A percentile compares a stretch with the other conserved stretches of the same genome.
These are phyloP conservation scores for Ailuropoda melanoleuca DNA, from an alignment of 2,113 vertebrate species.

Conservation along the genomic window DNA sequence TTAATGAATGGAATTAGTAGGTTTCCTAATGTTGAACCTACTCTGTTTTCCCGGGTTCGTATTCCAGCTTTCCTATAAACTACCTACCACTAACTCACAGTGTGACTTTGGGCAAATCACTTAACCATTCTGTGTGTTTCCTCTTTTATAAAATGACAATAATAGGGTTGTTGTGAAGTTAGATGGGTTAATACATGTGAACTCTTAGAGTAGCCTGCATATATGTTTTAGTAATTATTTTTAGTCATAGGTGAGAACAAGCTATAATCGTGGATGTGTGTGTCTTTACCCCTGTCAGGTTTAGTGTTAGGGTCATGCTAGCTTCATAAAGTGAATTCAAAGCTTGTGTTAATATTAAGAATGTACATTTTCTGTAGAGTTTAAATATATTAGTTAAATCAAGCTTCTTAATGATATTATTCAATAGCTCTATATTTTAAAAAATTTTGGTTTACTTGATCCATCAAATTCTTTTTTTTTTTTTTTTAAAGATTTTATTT, in stretches of 20 bases:
- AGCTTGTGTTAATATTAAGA: not conserved
- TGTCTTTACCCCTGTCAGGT: not conserved
- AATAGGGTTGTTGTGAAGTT: not conserved
- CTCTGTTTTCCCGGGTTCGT: not conserved
- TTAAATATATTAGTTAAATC: not conserved
- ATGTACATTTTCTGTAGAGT: not conserved
- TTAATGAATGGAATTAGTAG: not conserved
- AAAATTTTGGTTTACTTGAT: not conserved
- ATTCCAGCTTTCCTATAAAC: not conserved
- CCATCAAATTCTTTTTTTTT: not conserved
- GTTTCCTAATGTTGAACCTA: not conserved
- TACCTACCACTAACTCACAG: not conserved
- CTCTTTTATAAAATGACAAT: not conserved
- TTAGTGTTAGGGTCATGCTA: not conserved
- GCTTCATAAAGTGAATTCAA: not conserved
- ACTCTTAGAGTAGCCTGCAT: not conserved
- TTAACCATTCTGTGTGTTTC: not conserved
- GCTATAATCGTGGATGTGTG: not conserved
- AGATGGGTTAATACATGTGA: not conserved
- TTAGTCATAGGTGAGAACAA: not conserved
- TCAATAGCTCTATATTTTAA: not conserved
- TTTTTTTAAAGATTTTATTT: too few species aligned
- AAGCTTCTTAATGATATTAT: not conserved
- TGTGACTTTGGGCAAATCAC: not conserved
- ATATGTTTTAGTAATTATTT: not conserved